Base-by-base conservation (phyloP, 2,113 vertebrate species). In the Formicarius rufipectus region DNA sequence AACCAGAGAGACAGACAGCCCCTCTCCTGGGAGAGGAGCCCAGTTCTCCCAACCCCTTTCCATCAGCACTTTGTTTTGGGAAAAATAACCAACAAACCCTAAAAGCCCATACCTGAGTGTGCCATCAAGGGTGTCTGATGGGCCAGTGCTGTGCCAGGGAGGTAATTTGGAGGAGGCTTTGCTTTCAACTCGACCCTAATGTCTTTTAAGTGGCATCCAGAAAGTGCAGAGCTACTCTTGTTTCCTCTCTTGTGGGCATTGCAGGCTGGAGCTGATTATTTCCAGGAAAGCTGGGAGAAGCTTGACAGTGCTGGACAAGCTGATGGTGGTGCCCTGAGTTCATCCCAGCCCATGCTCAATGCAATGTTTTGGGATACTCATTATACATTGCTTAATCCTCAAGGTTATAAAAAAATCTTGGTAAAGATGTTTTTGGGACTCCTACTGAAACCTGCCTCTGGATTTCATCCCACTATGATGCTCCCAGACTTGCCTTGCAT, bases 71-170 rank as follows among this genome's bases (percentile, higher is more conserved):
- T 74, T 1, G 3, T 21, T 45, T 45, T 18, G 72, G 84, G 45
- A 62, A 77, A 49, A 92, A 11, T 7, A 50, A 33, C 56, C 50
- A 76, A 18, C 7, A 72, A 37, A 80, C n/a, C 14, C 23, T 0
- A 0, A 39, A 64, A 66, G 31, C 28, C 31, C 45, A 10, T 47
- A 56, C 44, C 37, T 31, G 91, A 64, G 66, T 39, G 45, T 4
- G 3, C 42, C 49, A 31, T 2, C 3, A 80, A 56, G 13, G 9
- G 4, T 28, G 10, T 20, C 45, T 87, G 85, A 58, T n/a, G 4
- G 1, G 39, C 42, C 84, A 52, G 52, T 0, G 0, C 50, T 3
- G 4, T 63, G 73, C 55, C 1, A 0, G 53, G 53, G 59, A 45
- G 24, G 71, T 68, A 58, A 85, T 94, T n/a, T 52, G 47, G 52